Conservation (phyloP, 2,888 invertebrate species). For the Odontomyia ornata region DNA sequence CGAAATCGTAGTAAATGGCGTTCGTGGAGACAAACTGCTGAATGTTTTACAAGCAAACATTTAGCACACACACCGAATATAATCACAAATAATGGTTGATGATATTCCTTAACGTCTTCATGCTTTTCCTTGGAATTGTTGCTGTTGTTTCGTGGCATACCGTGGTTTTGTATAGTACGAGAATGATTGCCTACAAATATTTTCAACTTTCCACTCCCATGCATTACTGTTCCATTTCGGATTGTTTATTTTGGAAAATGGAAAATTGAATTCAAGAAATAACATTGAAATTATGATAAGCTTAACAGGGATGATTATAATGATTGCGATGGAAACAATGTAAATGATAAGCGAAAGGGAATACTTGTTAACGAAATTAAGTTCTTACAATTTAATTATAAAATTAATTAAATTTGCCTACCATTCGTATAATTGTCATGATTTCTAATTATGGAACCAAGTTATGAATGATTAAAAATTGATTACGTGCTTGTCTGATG, state of each 20-base stretch:
- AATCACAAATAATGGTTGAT: slow-evolving; percentile 2
- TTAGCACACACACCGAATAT: slow-evolving; percentile 23
- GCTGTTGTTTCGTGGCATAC: not conserved
- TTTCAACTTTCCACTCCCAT: slow-evolving; percentile 2
- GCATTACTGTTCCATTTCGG: not conserved
- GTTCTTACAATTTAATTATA: not conserved
- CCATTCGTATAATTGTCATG: not conserved
- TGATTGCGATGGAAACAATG: not conserved
- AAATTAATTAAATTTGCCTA: not conserved
- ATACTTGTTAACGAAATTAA: not conserved
- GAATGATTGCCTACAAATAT: not conserved
- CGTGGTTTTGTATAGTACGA: not conserved
- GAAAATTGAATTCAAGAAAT: not conserved
- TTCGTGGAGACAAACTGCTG: not conserved
- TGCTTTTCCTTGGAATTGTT: not conserved
- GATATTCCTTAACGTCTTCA: slow-evolving; percentile 5
- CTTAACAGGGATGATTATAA: not conserved
- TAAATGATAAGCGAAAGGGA: slow-evolving; percentile 5
- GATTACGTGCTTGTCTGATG: too few species aligned
- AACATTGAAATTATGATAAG: not conserved
- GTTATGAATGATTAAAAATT: too few species aligned
- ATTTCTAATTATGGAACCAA: too few species aligned
- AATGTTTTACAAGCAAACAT: slow-evolving; percentile 3
- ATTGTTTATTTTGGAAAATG: slow-evolving; percentile 12
- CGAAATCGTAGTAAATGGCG: too few species aligned